Evolutionary conservation across 2,888 invertebrate genomes (phyloP).

Genomic region (Copidosoma aretas): DNA sequence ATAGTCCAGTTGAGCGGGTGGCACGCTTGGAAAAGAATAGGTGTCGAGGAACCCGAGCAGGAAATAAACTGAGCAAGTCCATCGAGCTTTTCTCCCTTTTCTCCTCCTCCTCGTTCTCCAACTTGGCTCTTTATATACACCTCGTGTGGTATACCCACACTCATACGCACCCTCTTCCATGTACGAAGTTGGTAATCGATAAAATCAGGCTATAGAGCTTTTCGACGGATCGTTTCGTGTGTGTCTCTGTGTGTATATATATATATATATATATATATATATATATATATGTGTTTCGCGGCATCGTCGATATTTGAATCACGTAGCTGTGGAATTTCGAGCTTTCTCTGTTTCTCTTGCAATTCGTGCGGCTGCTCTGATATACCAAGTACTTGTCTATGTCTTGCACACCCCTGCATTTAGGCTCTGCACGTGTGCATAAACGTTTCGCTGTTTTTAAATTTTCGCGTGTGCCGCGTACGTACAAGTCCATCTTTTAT

Average conservation of each 20-base stretch:
- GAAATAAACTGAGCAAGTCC: constrained; percentile 18
- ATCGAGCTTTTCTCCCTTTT: background rate
- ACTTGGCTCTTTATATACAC: no score
- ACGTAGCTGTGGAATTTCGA: constrained; percentile 46
- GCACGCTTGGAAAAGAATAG: background rate
- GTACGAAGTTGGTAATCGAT: constrained; percentile 42
- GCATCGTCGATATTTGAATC: constrained; percentile 41
- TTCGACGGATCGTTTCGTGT: background rate
- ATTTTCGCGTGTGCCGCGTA: background rate
- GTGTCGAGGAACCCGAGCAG: constrained; percentile 12
- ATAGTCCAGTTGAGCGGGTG: background rate
- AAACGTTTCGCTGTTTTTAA: background rate
- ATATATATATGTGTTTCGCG: background rate
- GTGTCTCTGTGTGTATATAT: background rate
- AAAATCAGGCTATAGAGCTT: constrained; percentile 39
- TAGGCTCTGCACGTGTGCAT: background rate
- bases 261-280: no score
- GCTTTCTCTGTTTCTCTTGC: constrained; percentile 5
- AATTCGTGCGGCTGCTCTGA: background rate
- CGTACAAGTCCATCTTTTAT: no score
- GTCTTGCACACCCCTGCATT: background rate
- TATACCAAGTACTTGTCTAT: background rate
- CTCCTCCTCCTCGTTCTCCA: background rate
- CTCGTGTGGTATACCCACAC: no score
- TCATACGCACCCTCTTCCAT: background rate